Base-by-base conservation (phyloP, 1,140 invertebrate species). In the Brachionus rotundiformis region DNA sequence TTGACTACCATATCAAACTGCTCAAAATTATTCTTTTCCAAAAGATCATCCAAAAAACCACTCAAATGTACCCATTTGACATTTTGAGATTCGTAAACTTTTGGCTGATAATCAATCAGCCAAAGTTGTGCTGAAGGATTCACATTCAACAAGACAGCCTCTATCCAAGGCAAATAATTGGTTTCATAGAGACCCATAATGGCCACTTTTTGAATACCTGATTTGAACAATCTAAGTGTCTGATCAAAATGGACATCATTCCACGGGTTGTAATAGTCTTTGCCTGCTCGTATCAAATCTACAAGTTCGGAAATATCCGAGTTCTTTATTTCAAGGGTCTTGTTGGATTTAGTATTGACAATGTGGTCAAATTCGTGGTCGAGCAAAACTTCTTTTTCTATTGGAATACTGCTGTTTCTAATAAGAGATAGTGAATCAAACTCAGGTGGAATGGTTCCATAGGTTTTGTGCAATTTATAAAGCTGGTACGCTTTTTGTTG, bases 251-350 rank as follows among this genome's bases (percentile, higher is more conserved):
- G 10, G 1, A 68, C 6, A 36, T 68, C 63, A 36, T 68, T 68
- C n/a, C 2, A 19, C 3, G 63, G 36, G 36, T 68, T 68, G 63
- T 68, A 68, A 68, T 41, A 68, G n/a, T 68, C 31, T 36, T 68
- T 68, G 5, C 16, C 31, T 31, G 29, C 29, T 68, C 5, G 16
- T 8, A 68, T 68, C 33, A 68, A 36, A 13, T 68, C 16, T 1
- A 68, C 36, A 16, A 68, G 29, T 33, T 68, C 33, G n/a, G n/a
- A 36, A 3, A 68, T 33, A 4, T 36, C 25, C 36, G 63, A 68
- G 7, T 68, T 68, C 36, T 68, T 68, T 8, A 68, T 68, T 19
- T 33, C 16, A 1, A 33, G 7, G 19, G 16, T 7, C 16, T 68
- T 33, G 5, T 36, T 11, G 10, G 10, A 16, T 33, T 3, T 2